Evolutionary conservation across 1,140 invertebrate species (phyloP).

Genomic region (Thalassaphorura encarpata): DNA sequence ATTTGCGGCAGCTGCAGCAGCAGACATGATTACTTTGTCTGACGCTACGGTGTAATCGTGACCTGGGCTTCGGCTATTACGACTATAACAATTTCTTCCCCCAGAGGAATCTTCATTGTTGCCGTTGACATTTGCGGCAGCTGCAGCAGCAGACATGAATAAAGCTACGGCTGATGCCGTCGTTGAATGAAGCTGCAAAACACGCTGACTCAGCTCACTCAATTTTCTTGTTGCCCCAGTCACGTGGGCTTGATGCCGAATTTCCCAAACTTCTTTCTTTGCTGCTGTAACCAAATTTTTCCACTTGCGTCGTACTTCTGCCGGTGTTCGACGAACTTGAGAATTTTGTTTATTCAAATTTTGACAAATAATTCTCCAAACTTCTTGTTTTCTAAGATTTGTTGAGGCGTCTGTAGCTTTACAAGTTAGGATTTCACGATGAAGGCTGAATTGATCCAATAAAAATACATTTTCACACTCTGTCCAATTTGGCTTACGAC

Average conservation of each 20-base stretch:
- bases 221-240: slow-evolving; percentile 26
- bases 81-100: too few relatives aligned
- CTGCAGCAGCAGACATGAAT: neutral
- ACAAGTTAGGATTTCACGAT: slow-evolving; percentile 30
- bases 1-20: neutral
- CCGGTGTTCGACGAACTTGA: slow-evolving; percentile 29
- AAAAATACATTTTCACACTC: slow-evolving; percentile 32
- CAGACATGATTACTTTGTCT: too few relatives aligned
- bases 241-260: slow-evolving; percentile 30
- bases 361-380: slow-evolving; percentile 31
- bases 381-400: slow-evolving; percentile 31
- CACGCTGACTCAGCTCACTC: slow-evolving; percentile 30
- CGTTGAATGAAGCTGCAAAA: slow-evolving; percentile 28
- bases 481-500: slow-evolving; percentile 32
- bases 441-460: slow-evolving; percentile 29
- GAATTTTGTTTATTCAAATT: slow-evolving; percentile 31
- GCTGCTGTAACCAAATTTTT: slow-evolving; percentile 32
- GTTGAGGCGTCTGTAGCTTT: slow-evolving; percentile 32
- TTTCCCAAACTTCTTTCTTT: slow-evolving; percentile 33
- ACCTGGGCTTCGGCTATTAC: too few relatives aligned
- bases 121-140: slow-evolving; percentile 6
- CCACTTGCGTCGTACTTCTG: slow-evolving; percentile 32
- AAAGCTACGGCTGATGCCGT: neutral
- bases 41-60: too few relatives aligned
- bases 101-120: slow-evolving; percentile 6